These are phyloP conservation scores for Apis florea DNA, from an alignment of 1,140 invertebrate species.

Conservation along the genomic window DNA sequence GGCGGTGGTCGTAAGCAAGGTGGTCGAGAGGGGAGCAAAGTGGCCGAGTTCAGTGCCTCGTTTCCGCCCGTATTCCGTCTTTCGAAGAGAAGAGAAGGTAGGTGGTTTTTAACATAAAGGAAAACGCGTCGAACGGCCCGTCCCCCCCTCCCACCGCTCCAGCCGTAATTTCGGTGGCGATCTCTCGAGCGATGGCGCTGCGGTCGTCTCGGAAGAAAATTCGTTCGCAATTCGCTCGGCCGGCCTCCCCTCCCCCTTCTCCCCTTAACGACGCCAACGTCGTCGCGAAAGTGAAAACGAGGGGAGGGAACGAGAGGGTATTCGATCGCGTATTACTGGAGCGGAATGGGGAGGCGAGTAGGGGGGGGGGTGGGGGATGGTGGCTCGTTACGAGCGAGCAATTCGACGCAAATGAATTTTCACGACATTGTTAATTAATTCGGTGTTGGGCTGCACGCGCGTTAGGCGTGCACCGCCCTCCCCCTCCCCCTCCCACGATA, in stretches of 20 bases:
- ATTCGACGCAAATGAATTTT: slow-evolving; percentile 18
- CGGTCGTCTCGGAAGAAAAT: background rate
- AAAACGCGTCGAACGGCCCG: slow-evolving; percentile 49
- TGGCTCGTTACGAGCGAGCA: background rate
- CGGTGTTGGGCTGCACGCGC: background rate
- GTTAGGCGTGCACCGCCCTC: background rate
- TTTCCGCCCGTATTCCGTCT: slow-evolving; percentile 52
- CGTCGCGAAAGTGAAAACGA: background rate
- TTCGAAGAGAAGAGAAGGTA: too few relatives aligned
- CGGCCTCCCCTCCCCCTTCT: too few relatives aligned
- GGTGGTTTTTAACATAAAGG: slow-evolving; percentile 49
- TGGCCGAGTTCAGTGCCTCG: too few relatives aligned
- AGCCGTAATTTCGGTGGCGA: slow-evolving; percentile 52
- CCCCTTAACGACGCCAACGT: background rate
- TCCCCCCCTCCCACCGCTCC: background rate
- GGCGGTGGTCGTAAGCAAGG: slow-evolving; percentile 34
- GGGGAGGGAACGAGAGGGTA: too few relatives aligned
- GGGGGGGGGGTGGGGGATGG: background rate
- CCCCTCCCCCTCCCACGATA: background rate
- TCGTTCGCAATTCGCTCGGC: too few relatives aligned
- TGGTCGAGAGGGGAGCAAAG: slow-evolving; percentile 37
- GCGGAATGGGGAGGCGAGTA: too few relatives aligned
- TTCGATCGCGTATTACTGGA: too few relatives aligned
- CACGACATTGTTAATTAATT: slow-evolving; percentile 19
- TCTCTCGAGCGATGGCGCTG: slow-evolving; percentile 6